Evolutionary conservation across 2,113 vertebrate genomes (phyloP).

Genomic region (Centropristis striata): DNA sequence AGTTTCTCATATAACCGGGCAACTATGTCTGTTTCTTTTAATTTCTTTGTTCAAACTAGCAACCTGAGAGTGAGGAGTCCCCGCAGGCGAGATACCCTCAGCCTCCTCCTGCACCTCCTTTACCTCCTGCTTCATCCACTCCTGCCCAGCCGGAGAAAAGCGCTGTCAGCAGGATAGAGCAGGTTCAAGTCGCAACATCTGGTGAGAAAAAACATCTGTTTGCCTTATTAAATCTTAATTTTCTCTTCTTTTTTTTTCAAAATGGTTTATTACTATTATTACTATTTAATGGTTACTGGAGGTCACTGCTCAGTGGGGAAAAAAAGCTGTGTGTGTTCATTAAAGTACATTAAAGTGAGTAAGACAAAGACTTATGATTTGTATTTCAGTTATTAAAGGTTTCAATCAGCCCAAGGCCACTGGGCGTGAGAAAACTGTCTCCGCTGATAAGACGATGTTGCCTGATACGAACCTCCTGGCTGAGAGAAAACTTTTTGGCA

Average conservation of each 20-base stretch:
- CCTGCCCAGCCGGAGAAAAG: slow-evolving; percentile 40
- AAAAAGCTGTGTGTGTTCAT: neutral
- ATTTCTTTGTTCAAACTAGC: slow-evolving; percentile 65
- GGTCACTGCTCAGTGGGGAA: slow-evolving; percentile 5
- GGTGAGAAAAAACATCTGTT: slow-evolving; percentile 69
- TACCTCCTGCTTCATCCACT: slow-evolving; percentile 38
- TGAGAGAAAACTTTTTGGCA: slow-evolving; percentile 66
- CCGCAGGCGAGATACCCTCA: slow-evolving; percentile 77
- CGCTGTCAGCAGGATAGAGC: slow-evolving; percentile 50
- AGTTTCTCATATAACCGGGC: neutral
- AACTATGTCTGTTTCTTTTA: neutral
- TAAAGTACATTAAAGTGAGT: neutral
- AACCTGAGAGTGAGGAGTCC: slow-evolving; percentile 78
- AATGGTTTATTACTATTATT: neutral
- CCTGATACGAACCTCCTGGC: slow-evolving; percentile 61
- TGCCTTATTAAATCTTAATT: neutral
- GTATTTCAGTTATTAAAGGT: slow-evolving; percentile 72
- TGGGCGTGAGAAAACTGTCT: slow-evolving; percentile 24
- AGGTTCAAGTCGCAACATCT: slow-evolving; percentile 76
- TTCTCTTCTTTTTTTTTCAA: neutral
- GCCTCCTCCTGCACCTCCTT: slow-evolving; percentile 40
- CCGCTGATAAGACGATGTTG: slow-evolving; percentile 46
- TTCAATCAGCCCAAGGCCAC: slow-evolving; percentile 53
- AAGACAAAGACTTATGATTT: slow-evolving; percentile 34
- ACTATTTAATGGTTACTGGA: neutral